Evolutionary conservation across 2,888 invertebrate genomes (phyloP), one percentile per base, ranked within the genome.

Genomic region (Agrilus mali): DNA sequence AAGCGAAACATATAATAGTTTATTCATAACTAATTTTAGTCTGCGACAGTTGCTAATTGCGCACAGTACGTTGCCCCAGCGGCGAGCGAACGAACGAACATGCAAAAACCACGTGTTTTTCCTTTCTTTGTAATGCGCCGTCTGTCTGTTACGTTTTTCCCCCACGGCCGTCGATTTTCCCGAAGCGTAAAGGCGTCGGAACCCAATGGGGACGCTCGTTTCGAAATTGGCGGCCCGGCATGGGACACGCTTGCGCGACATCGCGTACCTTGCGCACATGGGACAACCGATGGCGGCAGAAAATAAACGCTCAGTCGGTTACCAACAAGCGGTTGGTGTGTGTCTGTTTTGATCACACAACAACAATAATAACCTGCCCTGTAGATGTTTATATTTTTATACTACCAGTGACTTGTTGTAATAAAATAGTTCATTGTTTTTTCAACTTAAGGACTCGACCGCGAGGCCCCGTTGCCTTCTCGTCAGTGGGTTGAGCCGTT

Each of bases 221-320:
- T 59, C 45, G 48, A 58, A 59, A 51, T 52, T 59, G 53, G 57
- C 59, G 58, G 55, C 52, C 55, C 58, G 55, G 57, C 55, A 5
- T 10, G 2, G 27, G 27, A 10, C 45, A 52, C 50, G 60, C 63
- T 68, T 68, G 67, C 70, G 71, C 72, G 67, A 69, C 67, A 68
- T 70, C 63, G 43, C 54, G 44, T 47, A 48, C 60, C 65, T 60
- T 66, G 68, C 66, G 66, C 66, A 65, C 63, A 64, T 64, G 65
- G 65, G 60, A 50, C 46, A 46, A 50, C 50, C 50, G 47, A 50
- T 50, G 54, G 54, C 52, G 61, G 59, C 58, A 53, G 51, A 55
- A 52, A 51, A 49, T 51, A 52, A 52, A 53, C 53, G 58, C 56
- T 66, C 62, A 69, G 69, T 70, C 66, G 58, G 64, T 60, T 57